Conservation (phyloP, 2,113 vertebrate species). For the Anhinga anhinga region DNA sequence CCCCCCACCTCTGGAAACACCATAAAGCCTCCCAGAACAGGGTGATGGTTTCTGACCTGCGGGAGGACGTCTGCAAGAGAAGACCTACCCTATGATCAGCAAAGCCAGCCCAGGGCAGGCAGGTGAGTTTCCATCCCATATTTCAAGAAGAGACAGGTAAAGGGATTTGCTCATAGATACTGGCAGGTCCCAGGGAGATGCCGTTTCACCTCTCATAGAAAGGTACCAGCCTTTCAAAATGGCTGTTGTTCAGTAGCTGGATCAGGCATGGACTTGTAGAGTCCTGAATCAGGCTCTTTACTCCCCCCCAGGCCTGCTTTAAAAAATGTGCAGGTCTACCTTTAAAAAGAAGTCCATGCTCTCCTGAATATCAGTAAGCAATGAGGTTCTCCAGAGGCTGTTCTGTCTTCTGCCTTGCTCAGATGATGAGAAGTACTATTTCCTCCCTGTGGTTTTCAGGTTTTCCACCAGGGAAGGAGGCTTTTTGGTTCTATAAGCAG, state of each 20-base stretch:
- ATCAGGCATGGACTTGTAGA: not conserved
- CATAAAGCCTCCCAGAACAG: not conserved
- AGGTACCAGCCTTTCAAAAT: not conserved
- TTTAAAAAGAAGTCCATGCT: not conserved
- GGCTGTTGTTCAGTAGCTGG: not conserved
- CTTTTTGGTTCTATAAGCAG: conserved; percentile 80
- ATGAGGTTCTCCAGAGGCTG: not conserved
- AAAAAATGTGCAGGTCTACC: not conserved
- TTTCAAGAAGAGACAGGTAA: not conserved
- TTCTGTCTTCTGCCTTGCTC: not conserved
- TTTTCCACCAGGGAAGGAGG: conserved; percentile 64
- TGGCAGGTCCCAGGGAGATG: not conserved
- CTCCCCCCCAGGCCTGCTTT: not conserved
- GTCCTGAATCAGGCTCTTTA: not conserved
- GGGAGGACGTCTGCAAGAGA: not conserved
- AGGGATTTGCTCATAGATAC: not conserved
- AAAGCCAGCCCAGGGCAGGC: not conserved
- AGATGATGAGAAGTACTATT: not conserved
- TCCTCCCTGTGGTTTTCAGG: not conserved
- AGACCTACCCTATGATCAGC: not conserved
- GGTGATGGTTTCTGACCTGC: not conserved
- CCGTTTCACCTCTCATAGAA: not conserved
- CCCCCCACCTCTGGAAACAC: not conserved
- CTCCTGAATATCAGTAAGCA: not conserved
- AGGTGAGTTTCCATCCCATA: not conserved